These are phyloP conservation scores for Apaloderma vittatum DNA, from an alignment of 2,113 vertebrate genomes.

Conservation along the genomic window DNA sequence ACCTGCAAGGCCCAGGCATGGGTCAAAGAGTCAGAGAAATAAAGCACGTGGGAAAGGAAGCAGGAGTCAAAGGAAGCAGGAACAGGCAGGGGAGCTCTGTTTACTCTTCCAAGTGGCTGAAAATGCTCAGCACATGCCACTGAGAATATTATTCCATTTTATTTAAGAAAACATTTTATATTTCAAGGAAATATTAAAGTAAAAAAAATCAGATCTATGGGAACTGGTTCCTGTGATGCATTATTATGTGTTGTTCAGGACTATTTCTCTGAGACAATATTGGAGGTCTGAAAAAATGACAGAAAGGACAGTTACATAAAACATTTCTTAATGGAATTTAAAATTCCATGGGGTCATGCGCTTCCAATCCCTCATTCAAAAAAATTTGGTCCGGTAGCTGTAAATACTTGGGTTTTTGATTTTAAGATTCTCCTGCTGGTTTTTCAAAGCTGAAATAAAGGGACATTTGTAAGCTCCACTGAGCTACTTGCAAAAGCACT, in stretches of 20 bases:
- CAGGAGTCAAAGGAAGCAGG: constrained; percentile 22
- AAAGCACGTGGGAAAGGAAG: constrained; percentile 56
- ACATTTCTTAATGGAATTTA: neutral
- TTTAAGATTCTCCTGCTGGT: neutral
- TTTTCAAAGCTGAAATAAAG: constrained; percentile 27
- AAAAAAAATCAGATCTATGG: neutral
- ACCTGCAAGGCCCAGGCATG: neutral
- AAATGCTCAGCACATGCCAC: neutral
- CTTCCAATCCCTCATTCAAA: neutral
- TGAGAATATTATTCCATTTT: constrained; percentile 13
- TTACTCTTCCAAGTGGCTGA: constrained; percentile 21
- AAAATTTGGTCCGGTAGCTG: neutral
- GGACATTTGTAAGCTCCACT: neutral
- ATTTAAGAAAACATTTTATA: constrained; percentile 14
- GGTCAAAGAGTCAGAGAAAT: constrained; percentile 31
- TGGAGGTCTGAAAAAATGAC: neutral
- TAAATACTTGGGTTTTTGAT: neutral
- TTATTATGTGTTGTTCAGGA: neutral
- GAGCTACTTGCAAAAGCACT: neutral
- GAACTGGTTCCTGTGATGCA: neutral
- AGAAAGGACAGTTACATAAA: constrained; percentile 20
- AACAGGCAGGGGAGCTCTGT: constrained; percentile 18
- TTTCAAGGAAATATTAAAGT: constrained; percentile 28
- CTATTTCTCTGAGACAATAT: neutral
- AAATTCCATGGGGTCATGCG: neutral